Percentiles rank a stretch among this genome's conserved stretches.
Evolutionary conservation across 2,888 invertebrate genomes (phyloP).

Genomic region (Microplitis deprimator): DNA sequence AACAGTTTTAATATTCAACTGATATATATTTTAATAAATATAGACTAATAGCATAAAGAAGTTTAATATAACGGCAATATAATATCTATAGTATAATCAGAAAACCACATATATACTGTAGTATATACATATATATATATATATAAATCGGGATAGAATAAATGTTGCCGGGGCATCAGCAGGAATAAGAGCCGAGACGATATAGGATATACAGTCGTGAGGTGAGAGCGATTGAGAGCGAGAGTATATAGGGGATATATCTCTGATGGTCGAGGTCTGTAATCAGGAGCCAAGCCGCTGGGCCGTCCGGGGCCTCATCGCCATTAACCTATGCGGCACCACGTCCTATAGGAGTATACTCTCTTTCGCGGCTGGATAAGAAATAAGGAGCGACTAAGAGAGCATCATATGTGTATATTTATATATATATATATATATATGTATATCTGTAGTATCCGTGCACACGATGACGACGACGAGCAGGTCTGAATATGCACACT

Average conservation of each 20-base stretch:
- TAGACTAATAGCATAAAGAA: too few relatives aligned
- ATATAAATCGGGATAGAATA: neutral
- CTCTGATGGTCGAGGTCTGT: slow-evolving; percentile 63
- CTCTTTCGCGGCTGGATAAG: slow-evolving; percentile 24
- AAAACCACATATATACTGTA: neutral
- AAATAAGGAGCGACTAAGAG: slow-evolving; percentile 39
- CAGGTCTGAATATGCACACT: neutral
- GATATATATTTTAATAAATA: slow-evolving; percentile 53
- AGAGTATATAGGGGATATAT: slow-evolving; percentile 66
- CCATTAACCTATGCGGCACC: slow-evolving; percentile 66
- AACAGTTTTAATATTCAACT: neutral
- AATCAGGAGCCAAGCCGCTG: slow-evolving; percentile 69
- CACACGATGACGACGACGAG: neutral
- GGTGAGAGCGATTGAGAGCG: slow-evolving; percentile 59
- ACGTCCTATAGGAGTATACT: slow-evolving; percentile 18
- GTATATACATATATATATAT: neutral
- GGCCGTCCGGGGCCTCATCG: slow-evolving; percentile 58
- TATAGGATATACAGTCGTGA: slow-evolving; percentile 52
- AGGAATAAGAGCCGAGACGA: slow-evolving; percentile 36
- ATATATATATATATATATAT: too few relatives aligned
- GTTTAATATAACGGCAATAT: too few relatives aligned
- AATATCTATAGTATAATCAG: too few relatives aligned
- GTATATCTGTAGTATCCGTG: neutral
- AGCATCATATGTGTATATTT: too few relatives aligned
- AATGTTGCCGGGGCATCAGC: slow-evolving; percentile 48